Conservation (phyloP, 2,113 vertebrate genomes). For the Megaceryle torquata region DNA sequence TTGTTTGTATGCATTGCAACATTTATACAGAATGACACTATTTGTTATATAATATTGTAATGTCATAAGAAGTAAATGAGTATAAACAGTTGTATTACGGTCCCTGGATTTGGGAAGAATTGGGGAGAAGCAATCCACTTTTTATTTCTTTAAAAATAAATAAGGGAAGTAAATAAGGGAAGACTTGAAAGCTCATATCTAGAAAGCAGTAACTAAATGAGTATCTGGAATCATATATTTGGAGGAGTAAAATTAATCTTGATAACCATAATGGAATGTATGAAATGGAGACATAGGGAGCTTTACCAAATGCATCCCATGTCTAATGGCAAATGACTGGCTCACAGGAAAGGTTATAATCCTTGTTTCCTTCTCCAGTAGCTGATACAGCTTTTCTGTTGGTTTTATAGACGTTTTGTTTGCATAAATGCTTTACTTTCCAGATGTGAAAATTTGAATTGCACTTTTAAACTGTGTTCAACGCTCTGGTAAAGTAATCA, state of each 20-base stretch:
- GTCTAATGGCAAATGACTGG: background rate
- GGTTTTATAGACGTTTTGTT: background rate
- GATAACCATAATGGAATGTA: background rate
- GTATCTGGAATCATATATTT: background rate
- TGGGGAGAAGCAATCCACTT: background rate
- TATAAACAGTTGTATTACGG: constrained; percentile 20
- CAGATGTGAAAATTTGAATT: background rate
- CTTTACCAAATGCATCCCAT: background rate
- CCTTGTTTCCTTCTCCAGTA: background rate
- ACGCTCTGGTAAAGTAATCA: background rate
- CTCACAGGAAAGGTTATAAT: background rate
- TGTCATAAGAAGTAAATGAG: constrained; percentile 42
- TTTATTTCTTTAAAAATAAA: background rate
- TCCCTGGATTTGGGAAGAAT: constrained; percentile 22
- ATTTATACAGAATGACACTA: constrained; percentile 56
- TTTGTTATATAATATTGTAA: constrained; percentile 56
- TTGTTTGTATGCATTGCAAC: constrained; percentile 47
- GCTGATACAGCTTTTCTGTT: background rate
- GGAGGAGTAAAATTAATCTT: background rate
- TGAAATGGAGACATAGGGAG: background rate
- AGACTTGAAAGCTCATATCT: background rate
- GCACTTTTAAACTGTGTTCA: background rate
- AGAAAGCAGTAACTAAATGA: constrained; percentile 2
- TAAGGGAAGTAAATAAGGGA: background rate
- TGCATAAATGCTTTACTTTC: background rate